Percentiles rank a stretch among this genome's conserved stretches.
These are phyloP conservation scores for Phenganax marumi DNA, from an alignment of 92 coral and sea anemone species.

Conservation along the genomic window DNA sequence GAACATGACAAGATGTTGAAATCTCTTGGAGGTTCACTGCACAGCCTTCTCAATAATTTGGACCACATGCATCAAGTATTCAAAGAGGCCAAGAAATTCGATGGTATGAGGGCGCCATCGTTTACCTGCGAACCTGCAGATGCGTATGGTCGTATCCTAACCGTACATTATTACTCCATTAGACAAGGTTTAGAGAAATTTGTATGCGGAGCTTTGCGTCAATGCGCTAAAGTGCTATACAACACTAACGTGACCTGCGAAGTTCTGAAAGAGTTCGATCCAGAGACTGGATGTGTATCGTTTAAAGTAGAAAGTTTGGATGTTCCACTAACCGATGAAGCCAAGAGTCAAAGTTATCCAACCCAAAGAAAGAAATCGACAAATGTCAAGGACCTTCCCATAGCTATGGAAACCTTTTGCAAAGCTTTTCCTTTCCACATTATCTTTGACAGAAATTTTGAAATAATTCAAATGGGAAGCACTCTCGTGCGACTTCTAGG, in stretches of 20 bases:
- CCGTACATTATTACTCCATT: conserved; percentile 27
- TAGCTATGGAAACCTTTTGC: conserved; percentile 55
- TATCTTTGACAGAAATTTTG: conserved; percentile 39
- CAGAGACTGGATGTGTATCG: conserved; percentile 33
- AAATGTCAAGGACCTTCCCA: conserved; percentile 53
- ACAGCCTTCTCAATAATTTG: conserved; percentile 29
- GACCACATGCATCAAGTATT: conserved; percentile 48
- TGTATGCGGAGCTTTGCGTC: conserved; percentile 38
- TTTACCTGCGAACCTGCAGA: conserved; percentile 41
- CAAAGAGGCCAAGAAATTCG: conserved; percentile 29
- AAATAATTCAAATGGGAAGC: conserved; percentile 75
- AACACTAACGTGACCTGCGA: conserved; percentile 20
- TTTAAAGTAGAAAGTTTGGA: conserved; percentile 28
- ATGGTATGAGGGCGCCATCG: conserved; percentile 39
- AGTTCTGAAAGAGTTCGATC: conserved; percentile 29
- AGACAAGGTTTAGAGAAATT: conserved; percentile 35
- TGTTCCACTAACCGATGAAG: neutral
- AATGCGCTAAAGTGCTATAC: conserved; percentile 23
- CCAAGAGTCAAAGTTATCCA: neutral
- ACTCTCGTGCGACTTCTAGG: conserved; percentile 74
- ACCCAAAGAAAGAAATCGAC: conserved; percentile 17
- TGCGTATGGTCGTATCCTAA: neutral
- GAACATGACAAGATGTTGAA: conserved; percentile 22
- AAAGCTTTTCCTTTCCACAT: conserved; percentile 46
- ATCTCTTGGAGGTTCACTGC: conserved; percentile 38